Evolutionary conservation across 2,113 vertebrate genomes (phyloP), one percentile per base, ranked within the genome.

Genomic region (Hirundichthys speculiger): DNA sequence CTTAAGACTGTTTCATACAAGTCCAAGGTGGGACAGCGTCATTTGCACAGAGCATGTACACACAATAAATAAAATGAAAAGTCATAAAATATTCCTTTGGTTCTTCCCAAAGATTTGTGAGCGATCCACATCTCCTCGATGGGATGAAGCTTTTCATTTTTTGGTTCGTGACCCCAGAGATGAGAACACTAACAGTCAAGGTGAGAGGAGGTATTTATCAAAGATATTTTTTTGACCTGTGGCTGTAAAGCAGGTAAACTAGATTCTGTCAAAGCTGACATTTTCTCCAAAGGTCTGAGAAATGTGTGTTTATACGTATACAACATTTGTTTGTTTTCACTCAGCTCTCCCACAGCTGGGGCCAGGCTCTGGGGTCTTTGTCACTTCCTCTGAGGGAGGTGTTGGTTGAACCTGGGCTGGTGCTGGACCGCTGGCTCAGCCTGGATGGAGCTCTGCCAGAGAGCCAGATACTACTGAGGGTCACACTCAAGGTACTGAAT

Each of bases 111-210:
- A 96, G 95, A 69, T 93, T 19, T 82, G 88, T 34, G 46, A 93
- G 73, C 92, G 94, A 0, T 92, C 91, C 14, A 64, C 91, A 4
- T 90, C 93, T 10, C 96, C 96, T 2, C 41, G 92, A 38, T 98
- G 96, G 96, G 94, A 95, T 2, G 95, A 97, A 85, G 91, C 86
- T 1, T 94, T 94, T 80, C 88, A 93, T 57, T 97, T 94, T 75
- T 90, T 96, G 84, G 80, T 96, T 80, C 93, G 90, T 65, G 92
- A 92, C 64, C 96, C 96, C 4, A 89, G 85, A 9, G 73, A 82
- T 1, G 96, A 97, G n/a, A 75, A 91, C 58, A 1, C 90, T 98
- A 66, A 92, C 93, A 49, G 64, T 96, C 51, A 95, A 95, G 93
- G 96, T 98, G 64, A 67, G 77, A 61, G 20, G 42, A 20, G 9